Evolutionary conservation across 2,888 invertebrate genomes (phyloP), one percentile per base, ranked within the genome.

Genomic region (Diloba caeruleocephala): DNA sequence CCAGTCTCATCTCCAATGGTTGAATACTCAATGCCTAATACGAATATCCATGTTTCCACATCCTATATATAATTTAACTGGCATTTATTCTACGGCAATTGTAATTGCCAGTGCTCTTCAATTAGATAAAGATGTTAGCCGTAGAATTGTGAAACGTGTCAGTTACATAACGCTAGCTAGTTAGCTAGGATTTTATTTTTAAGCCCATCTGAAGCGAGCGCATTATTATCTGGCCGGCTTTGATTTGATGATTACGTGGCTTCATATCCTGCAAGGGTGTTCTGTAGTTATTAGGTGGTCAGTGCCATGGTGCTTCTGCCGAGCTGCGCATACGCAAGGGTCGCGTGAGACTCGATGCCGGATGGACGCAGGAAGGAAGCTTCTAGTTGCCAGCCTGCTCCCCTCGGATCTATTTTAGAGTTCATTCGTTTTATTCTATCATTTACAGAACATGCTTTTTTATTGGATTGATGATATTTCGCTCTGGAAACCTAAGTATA

Each of bases 331-430:
- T 63, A 71, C 78, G 78, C 74, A 76, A 71, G 74, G 76, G 87
- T 87, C 89, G 91, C 91, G 92, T 92, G 92, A 88, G 92, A 93
- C 80, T 82, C 84, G 71, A 57, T 85, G 85, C 92, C 92, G 92
- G 92, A 92, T 89, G 93, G 80, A 71, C 89, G 85, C 88, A 92
- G 92, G 93, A 92, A 93, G 93, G 93, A 93, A 92, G 91, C 90
- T 86, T 85, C 92, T 89, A 91, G 92, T 92, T 93, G 92, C 87
- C 85, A 85, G 85, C 76, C 79, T 74, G 77, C 88, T 88, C 92
- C 92, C 92, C 92, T 89, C 90, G 82, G 78, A 84, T 90, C 92
- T 92, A 92, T 92, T 92, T 92, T 89, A 92, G 88, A 92, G 88
- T 84, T 87, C 82, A 85, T 82, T 88, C 82, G 79, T 87, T 89